Percentiles rank a stretch among this genome's conserved stretches.
Evolutionary conservation across 2,113 vertebrate species (phyloP).

Genomic region (Excalfactoria chinensis): DNA sequence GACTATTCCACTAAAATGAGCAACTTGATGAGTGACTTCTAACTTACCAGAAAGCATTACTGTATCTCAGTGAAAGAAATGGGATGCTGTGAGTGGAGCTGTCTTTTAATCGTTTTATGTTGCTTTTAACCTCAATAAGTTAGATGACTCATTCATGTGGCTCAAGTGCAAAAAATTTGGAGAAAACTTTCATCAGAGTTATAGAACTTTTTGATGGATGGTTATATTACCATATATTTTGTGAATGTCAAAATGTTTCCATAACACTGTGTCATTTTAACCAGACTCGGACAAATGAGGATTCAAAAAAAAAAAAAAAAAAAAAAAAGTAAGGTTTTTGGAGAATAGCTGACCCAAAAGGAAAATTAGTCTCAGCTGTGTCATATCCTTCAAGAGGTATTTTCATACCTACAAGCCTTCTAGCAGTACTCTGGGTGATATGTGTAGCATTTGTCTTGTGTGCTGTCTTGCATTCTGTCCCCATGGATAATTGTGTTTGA

Average conservation of each 20-base stretch:
- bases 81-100: accelerated
- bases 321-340: neutral
- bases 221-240: neutral
- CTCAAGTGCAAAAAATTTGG: neutral
- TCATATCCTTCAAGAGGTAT: neutral
- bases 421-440: neutral
- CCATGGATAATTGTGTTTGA: neutral
- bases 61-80: neutral
- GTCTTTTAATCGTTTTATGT: neutral
- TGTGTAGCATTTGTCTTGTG: neutral
- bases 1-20: neutral
- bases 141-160: neutral
- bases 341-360: neutral
- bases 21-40: neutral
- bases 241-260: neutral
- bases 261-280: neutral
- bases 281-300: neutral
- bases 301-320: neutral
- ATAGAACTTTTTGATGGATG: neutral
- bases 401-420: neutral
- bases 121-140: neutral
- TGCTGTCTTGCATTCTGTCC: neutral
- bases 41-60: neutral
- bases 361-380: neutral
- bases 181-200: neutral